Conservation (phyloP, 2,888 invertebrate species). For the Formica aserva region DNA sequence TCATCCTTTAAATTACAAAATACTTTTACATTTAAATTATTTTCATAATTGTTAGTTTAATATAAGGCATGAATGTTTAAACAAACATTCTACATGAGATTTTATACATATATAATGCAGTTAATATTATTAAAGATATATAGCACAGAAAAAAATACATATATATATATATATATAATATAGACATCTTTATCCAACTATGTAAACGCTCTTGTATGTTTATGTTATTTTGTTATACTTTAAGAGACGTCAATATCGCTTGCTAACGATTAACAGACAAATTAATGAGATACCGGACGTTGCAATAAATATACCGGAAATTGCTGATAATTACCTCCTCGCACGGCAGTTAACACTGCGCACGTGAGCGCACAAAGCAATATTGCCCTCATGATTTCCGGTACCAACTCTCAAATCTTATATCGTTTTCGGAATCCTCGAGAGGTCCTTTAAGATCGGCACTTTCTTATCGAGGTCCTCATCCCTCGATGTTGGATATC, state of each 20-base stretch:
- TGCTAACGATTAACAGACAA: slow-evolving; percentile 11
- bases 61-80: neutral
- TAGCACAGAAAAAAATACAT: neutral
- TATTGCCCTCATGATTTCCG: slow-evolving; percentile 14
- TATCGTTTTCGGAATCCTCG: slow-evolving; percentile 24
- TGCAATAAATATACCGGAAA: slow-evolving; percentile 12
- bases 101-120: neutral
- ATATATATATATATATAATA: neutral
- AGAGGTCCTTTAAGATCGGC: slow-evolving; percentile 6
- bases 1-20: neutral
- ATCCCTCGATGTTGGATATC: slow-evolving; percentile 45
- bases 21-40: neutral
- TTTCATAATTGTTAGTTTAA: neutral
- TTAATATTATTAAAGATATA: neutral
- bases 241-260: neutral
- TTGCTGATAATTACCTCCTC: slow-evolving; percentile 57
- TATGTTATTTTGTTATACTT: neutral
- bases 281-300: slow-evolving; percentile 47
- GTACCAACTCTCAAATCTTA: neutral
- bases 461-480: slow-evolving; percentile 42
- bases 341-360: slow-evolving; percentile 30
- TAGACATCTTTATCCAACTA: neutral
- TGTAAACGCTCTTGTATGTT: neutral
- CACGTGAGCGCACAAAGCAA: slow-evolving; percentile 36
- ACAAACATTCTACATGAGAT: neutral